These are phyloP conservation scores for Arrhamphus sclerolepis DNA, from an alignment of 2,797 vertebrate genomes.

Conservation along the genomic window DNA sequence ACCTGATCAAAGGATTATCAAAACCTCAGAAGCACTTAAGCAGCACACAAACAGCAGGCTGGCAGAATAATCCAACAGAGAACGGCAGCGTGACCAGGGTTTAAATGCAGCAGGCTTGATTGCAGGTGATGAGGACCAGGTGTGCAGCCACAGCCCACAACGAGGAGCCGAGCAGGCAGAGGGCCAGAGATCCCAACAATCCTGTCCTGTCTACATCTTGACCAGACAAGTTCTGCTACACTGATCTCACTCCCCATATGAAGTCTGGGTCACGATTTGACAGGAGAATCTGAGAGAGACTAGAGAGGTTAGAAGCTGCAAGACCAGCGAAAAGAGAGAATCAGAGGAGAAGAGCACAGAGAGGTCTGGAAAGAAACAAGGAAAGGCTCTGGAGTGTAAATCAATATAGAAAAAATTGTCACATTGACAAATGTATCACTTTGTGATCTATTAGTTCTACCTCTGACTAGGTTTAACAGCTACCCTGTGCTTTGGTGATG, in stretches of 20 bases:
- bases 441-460: slow-evolving; percentile 80
- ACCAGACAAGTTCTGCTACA: slow-evolving; percentile 49
- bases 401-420: slow-evolving; percentile 82
- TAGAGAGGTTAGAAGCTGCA: slow-evolving; percentile 28
- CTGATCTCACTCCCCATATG: slow-evolving; percentile 10
- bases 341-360: slow-evolving; percentile 26
- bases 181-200: too few species aligned
- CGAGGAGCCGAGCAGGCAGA: too few species aligned
- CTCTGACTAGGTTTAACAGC: slow-evolving; percentile 80
- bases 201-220: slow-evolving; percentile 31
- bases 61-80: too few species aligned
- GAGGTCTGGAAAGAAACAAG: slow-evolving; percentile 45
- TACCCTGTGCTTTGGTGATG: slow-evolving; percentile 60
- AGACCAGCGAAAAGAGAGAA: slow-evolving; percentile 17
- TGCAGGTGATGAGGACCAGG: too few species aligned
- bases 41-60: too few species aligned
- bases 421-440: slow-evolving; percentile 80
- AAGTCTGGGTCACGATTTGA: slow-evolving; percentile 25
- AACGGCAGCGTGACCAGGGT: too few species aligned
- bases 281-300: slow-evolving; percentile 15
- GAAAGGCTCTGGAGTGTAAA: slow-evolving; percentile 78
- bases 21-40: too few species aligned
- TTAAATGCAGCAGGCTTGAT: too few species aligned
- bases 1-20: too few species aligned
- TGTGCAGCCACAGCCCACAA: too few species aligned